Percentiles rank a stretch among this genome's conserved stretches.
Conservation (phyloP, 2,888 invertebrate species). For the Lydus trimaculatus region DNA sequence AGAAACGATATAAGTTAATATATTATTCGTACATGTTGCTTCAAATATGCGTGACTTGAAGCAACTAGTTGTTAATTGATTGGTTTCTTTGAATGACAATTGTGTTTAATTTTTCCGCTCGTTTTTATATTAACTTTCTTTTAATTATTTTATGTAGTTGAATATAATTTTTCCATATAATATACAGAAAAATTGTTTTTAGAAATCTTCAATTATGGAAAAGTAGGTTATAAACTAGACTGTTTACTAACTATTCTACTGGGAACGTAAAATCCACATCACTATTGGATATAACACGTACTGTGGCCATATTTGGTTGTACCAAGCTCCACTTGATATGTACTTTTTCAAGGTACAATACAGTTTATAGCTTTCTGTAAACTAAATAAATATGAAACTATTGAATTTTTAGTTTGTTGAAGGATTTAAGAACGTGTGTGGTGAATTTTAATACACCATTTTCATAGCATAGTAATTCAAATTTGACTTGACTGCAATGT, state of each 20-base stretch:
- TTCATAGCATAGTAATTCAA: no score
- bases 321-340: neutral
- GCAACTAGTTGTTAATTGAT: slow-evolving; percentile 30
- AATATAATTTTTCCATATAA: no score
- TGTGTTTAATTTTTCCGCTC: neutral
- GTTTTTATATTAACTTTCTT: slow-evolving; percentile 1
- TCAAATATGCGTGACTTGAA: slow-evolving; percentile 26
- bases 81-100: slow-evolving; percentile 17
- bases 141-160: neutral
- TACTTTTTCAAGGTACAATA: neutral
- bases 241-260: neutral
- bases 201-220: neutral
- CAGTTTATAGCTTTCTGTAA: neutral
- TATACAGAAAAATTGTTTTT: no score
- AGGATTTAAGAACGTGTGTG: no score
- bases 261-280: neutral
- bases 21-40: slow-evolving; percentile 22
- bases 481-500: no score
- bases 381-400: neutral
- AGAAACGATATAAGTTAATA: slow-evolving; percentile 20
- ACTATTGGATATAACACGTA: neutral
- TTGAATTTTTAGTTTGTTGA: neutral
- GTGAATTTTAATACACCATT: neutral
- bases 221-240: neutral
- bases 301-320: neutral